Percentiles rank a stretch among this genome's conserved stretches.
phyloP scores from a whole-genome alignment of 2,888 invertebrate species.

The Drosophila cognata region DNA sequence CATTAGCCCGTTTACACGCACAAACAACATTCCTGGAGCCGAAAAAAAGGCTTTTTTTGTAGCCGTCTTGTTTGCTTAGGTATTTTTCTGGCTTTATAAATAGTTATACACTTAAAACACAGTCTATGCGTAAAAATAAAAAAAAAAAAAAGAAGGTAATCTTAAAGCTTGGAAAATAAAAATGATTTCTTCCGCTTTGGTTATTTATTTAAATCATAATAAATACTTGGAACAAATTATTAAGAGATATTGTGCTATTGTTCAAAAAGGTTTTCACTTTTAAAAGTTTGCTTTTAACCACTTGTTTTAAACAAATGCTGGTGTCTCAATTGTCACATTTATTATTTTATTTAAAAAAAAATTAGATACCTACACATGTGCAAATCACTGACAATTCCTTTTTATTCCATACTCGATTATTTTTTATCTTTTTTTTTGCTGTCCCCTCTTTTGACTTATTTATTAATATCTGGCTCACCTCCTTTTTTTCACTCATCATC shows the following conservation, averaged over 20 bases:
- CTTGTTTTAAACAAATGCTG: not conserved
- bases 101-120: not conserved
- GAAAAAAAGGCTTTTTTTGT: slow-evolving; percentile 1
- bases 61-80: not conserved
- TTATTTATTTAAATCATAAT: not conserved
- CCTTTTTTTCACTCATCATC: slow-evolving; percentile 18
- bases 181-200: not conserved
- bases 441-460: slow-evolving; percentile 10
- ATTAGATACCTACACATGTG: not conserved
- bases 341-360: not conserved
- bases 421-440: not conserved
- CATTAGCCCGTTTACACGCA: slow-evolving; percentile 61
- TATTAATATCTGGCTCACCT: slow-evolving; percentile 32
- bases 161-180: not conserved
- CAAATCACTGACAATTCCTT: not conserved
- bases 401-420: not conserved
- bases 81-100: not conserved
- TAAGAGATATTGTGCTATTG: not conserved
- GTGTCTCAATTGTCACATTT: not conserved
- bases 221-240: not conserved
- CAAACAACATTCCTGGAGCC: slow-evolving; percentile 17
- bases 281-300: not conserved
- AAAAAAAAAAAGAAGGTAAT: not conserved
- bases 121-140: not conserved
- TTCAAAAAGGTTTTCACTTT: not conserved